Evolutionary conservation across 2,797 vertebrate species (phyloP).

Genomic region (Sarcophilus harrisii): DNA sequence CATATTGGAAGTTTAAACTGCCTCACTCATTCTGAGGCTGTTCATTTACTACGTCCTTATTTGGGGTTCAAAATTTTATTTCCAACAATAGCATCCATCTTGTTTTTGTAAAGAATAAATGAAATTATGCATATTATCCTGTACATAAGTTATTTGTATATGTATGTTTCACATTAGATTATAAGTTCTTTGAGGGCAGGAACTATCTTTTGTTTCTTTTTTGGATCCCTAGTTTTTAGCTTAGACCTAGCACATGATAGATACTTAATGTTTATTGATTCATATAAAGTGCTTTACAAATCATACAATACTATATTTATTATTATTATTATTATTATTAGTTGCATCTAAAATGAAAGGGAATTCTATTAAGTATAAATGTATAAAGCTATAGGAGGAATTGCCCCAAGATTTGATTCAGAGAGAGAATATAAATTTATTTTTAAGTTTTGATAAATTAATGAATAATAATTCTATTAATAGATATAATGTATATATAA

Average conservation of each 20-base stretch:
- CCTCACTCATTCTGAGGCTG: too few species aligned
- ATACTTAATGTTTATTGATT: not conserved
- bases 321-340: not conserved
- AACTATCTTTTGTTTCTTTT: not conserved
- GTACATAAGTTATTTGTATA: not conserved
- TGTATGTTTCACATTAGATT: not conserved
- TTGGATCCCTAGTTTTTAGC: not conserved
- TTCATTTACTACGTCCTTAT: too few species aligned
- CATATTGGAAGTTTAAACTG: too few species aligned
- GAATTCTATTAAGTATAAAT: not conserved
- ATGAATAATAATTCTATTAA: not conserved
- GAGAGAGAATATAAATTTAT: not conserved
- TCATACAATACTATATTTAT: not conserved
- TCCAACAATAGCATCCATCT: not conserved
- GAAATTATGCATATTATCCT: not conserved
- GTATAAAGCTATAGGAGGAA: not conserved
- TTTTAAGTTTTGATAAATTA: not conserved
- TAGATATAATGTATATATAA: too few species aligned
- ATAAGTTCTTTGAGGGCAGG: not conserved
- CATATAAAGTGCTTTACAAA: not conserved
- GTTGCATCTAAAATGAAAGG: not conserved
- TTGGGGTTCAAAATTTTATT: too few species aligned
- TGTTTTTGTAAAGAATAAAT: not conserved
- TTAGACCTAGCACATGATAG: not conserved
- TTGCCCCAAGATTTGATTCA: not conserved